Evolutionary conservation across 2,113 vertebrate species (phyloP).

Genomic region (Cyphomyrus plagiostoma): DNA sequence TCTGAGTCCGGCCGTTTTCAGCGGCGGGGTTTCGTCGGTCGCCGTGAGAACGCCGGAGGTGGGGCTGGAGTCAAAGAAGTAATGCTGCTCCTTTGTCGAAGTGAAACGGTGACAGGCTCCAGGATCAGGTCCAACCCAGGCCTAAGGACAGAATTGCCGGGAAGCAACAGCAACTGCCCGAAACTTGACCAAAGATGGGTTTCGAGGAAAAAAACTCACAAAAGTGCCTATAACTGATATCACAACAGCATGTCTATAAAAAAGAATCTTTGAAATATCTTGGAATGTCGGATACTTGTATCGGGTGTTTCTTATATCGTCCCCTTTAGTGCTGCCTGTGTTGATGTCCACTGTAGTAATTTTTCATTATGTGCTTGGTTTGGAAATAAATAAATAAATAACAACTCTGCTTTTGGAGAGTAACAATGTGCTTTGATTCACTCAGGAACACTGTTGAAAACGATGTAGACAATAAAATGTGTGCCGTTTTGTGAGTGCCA

Average conservation of each 20-base stretch:
- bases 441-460: conserved; percentile 27
- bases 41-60: not conserved
- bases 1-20: not conserved
- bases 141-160: not conserved
- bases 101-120: not conserved
- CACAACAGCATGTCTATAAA: conserved; percentile 23
- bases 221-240: conserved; percentile 55
- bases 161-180: conserved; percentile 22
- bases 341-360: conserved; percentile 38
- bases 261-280: not conserved
- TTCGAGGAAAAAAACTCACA: conserved; percentile 51
- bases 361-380: conserved; percentile 26
- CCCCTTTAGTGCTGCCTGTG: conserved; percentile 33
- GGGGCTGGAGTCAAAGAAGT: not conserved
- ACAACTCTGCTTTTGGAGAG: conserved; percentile 12
- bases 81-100: not conserved
- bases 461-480: not conserved
- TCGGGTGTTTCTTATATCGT: conserved; percentile 35
- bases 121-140: not conserved
- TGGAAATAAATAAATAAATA: conserved; percentile 12
- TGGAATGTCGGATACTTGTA: conserved; percentile 22
- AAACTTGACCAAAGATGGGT: conserved; percentile 57
- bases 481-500: conserved; percentile 9
- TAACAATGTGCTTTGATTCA: conserved; percentile 14
- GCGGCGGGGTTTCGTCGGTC: not conserved